Evolutionary conservation across 2,113 vertebrate species (phyloP), one percentile per base, ranked within the genome.

Genomic region (Pipra filicauda): DNA sequence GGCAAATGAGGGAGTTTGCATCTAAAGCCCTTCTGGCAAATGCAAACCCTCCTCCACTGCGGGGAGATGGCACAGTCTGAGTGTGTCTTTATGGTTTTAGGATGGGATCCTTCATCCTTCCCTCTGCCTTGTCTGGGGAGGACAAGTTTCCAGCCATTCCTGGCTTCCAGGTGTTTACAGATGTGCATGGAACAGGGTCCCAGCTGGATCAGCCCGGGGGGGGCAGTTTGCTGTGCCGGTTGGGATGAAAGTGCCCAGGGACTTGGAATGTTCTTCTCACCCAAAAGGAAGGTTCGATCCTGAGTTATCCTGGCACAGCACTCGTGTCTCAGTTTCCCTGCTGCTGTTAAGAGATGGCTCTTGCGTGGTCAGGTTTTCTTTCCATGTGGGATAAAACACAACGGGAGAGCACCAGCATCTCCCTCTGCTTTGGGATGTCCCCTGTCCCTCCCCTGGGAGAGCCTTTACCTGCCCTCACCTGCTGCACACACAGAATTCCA

Each of bases 291-390:
- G 19, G 23, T 67, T 51, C 30, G 27, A 26, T 62, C 21, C 28
- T 9, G 19, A 2, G 0, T 75, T 51, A 13, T 20, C 49, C 46
- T 41, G 33, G 33, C 46, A 17, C 31, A 48, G 48, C 58, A 0
- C 37, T 46, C 43, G 46, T 61, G 82, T 37, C 92, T 95, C 71
- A 8, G 79, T 95, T 96, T 92, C 94, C 85, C 90, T 16, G 20
- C 57, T 78, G 69, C 71, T 39, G 8, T 23, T 26, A 5, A 3
- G 61, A 33, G 9, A 15, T 27, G 1, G 4, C 31, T 62, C 28
- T 37, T 51, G 23, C 26, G 3, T 0, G 52, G 61, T 33, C 43
- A 1, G 3, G 0, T 26, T 82, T 77, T 23, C 1, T 5, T 57
- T 57, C 65, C 14, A 2, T 1, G 24, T 0, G 6, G 66, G 74